phyloP scores from a whole-genome alignment of 2,888 invertebrate species.

The Lithophane semibrunnea region DNA sequence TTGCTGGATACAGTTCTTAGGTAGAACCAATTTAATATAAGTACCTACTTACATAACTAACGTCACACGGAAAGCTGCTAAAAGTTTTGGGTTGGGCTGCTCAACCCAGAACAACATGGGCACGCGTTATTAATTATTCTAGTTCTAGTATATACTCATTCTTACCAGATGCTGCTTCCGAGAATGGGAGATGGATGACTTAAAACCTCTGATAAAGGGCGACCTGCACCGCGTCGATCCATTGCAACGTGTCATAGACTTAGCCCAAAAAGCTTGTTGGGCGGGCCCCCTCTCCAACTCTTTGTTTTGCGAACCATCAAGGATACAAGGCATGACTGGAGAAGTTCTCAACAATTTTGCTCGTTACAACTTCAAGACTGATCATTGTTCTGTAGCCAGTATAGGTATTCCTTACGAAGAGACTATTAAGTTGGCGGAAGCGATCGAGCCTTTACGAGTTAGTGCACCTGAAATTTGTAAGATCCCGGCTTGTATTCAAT shows the following conservation, averaged over 20 bases:
- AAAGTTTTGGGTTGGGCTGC: neutral
- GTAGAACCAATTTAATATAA: constrained; percentile 61
- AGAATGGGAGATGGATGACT: constrained; percentile 80
- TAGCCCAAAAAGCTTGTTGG: constrained; percentile 82
- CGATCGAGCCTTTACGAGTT: constrained; percentile 71
- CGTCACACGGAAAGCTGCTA: neutral
- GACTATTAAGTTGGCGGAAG: constrained; percentile 78
- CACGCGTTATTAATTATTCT: neutral
- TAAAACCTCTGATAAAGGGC: constrained; percentile 72
- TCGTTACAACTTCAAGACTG: constrained; percentile 71
- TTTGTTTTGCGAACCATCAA: constrained; percentile 76
- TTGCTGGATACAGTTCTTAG: constrained; percentile 80
- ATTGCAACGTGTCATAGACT: constrained; percentile 78
- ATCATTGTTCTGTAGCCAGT: constrained; percentile 78
- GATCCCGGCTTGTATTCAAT: neutral
- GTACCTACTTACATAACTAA: neutral
- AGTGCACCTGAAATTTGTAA: constrained; percentile 27
- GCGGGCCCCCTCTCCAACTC: constrained; percentile 81
- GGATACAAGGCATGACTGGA: constrained; percentile 74
- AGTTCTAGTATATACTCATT: neutral
- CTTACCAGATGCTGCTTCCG: constrained; percentile 75
- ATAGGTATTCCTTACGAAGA: constrained; percentile 82
- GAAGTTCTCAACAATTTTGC: constrained; percentile 70
- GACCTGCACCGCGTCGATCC: constrained; percentile 76
- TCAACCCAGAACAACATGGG: neutral